These are phyloP conservation scores for Rhynchotus rufescens DNA, from an alignment of 2,797 vertebrate species.

Conservation along the genomic window DNA sequence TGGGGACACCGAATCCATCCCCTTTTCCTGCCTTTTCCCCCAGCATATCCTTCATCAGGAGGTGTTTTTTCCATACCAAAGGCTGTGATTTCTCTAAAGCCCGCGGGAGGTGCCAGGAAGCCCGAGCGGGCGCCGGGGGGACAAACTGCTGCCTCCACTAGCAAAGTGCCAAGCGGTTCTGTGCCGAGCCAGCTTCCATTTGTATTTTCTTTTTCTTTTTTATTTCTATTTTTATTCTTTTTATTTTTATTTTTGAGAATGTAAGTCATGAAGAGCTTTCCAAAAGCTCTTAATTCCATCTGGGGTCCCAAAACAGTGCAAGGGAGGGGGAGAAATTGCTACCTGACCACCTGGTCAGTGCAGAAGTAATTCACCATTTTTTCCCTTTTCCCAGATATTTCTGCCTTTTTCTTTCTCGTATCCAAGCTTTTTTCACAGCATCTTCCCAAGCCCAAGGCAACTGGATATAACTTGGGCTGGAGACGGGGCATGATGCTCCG, in stretches of 20 bases:
- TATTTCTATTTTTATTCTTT: no score
- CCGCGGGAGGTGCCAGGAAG: no score
- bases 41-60: conserved; percentile 50
- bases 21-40: conserved; percentile 9
- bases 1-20: background rate
- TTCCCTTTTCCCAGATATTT: no score
- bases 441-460: background rate
- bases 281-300: background rate
- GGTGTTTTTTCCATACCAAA: conserved; percentile 68
- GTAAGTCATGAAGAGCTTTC: background rate
- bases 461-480: conserved; percentile 13
- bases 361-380: background rate
- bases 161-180: no score
- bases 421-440: background rate
- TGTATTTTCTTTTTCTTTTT: no score
- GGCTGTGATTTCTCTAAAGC: background rate
- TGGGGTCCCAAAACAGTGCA: background rate
- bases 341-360: background rate
- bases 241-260: no score
- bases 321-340: accelerated
- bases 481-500: background rate
- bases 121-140: no score
- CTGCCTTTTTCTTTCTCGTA: background rate
- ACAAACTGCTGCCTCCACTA: no score
- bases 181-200: no score